Base-by-base conservation (phyloP, 1,140 invertebrate species). In the Pachyrhynchus sulphureomaculatus region DNA sequence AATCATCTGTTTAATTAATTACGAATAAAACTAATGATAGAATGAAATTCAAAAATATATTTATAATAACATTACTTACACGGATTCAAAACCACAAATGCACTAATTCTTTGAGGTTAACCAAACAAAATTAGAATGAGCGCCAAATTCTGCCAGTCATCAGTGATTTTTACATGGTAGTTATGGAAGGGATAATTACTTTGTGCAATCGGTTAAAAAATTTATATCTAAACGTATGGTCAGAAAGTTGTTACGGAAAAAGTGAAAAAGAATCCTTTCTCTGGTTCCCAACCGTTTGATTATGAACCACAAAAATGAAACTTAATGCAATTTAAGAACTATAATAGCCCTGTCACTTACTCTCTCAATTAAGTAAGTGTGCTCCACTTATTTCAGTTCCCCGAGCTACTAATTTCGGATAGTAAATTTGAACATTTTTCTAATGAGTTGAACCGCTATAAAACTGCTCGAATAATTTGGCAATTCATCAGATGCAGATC, bases 381-480 rank as follows among this genome's bases (percentile, higher is more conserved):
- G 68, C 66, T 69, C 68, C 68, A 69, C 66, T 69, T 65, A 69
- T 62, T 68, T 58, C 44, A 64, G 57, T 65, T 60, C 65, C 66
- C 64, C 42, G 58, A 63, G 23, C 59, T 37, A 59, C 45, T 64
- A 58, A 68, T 66, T 65, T 64, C 58, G 58, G 54, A 51, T 45
- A 9, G 61, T 62, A 66, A 53, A 57, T 62, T 5, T 42, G 32
- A 29, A 51, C 53, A 48, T 62, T 49, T 55, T 56, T 55, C 21
- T 34, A 51, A 29, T 18, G 23, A 44, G 13, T 18, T 24, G 49
- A 44, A 32, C 48, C 17, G 55, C 36, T 70, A 70, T 70, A 70
- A 55, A 70, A 66, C 42, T 53, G 23, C 49, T 18, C 48, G 21
- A 18, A 18, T 20, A 45, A 64, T 68, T 58, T 45, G 52, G 20